These are phyloP conservation scores for Neria commutata DNA, from an alignment of 2,888 invertebrate species.

Conservation along the genomic window DNA sequence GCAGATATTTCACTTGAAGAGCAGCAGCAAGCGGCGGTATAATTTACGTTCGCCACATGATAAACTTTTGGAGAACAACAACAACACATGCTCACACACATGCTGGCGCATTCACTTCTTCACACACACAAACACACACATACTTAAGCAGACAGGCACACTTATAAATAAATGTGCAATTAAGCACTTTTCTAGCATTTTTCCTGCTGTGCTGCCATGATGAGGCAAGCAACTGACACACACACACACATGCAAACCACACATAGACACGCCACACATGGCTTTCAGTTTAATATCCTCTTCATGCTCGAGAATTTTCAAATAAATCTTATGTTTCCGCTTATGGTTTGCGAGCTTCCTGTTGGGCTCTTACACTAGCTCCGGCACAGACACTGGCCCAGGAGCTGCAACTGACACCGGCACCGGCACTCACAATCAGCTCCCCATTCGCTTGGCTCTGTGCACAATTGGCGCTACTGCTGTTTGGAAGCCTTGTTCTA, in stretches of 20 bases:
- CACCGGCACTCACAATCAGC: background rate
- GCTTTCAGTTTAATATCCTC: constrained; percentile 40
- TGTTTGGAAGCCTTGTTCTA: background rate
- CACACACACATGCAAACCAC: constrained; percentile 15
- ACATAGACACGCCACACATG: constrained; percentile 25
- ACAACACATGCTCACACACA: constrained; percentile 7
- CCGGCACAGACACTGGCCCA: too few relatives aligned
- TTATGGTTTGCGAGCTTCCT: constrained; percentile 54
- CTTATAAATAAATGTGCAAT: constrained; percentile 56
- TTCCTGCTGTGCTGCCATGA: constrained; percentile 35
- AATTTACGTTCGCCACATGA: constrained; percentile 52
- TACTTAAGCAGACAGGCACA: constrained; percentile 22
- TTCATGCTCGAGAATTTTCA: constrained; percentile 50
- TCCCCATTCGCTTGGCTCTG: background rate
- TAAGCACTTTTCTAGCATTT: constrained; percentile 56
- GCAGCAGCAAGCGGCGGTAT: constrained; percentile 24
- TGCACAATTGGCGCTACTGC: background rate
- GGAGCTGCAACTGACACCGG: too few relatives aligned
- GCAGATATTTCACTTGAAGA: constrained; percentile 39
- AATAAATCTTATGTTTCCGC: constrained; percentile 53
- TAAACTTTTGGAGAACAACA: constrained; percentile 51
- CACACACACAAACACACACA: constrained; percentile 10
- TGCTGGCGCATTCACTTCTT: constrained; percentile 16
- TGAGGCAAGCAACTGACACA: constrained; percentile 36
- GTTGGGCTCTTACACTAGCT: constrained; percentile 28